Conservation (phyloP, 2,797 vertebrate genomes). For the Meda fulgida region DNA sequence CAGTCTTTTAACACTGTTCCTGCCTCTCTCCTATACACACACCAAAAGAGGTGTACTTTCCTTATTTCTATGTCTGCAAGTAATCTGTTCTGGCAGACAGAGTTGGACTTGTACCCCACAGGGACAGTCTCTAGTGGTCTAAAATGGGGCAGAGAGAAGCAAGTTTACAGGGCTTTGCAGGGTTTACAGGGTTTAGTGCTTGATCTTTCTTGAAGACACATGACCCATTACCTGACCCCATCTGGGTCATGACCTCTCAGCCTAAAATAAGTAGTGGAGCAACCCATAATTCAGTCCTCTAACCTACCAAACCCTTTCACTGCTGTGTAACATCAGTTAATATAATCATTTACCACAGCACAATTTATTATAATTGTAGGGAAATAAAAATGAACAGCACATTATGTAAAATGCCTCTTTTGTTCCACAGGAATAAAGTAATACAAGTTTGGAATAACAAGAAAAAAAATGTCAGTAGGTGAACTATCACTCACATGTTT, state of each 20-base stretch:
- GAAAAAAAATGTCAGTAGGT: neutral
- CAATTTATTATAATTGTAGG: neutral
- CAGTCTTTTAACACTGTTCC: conserved; percentile 8
- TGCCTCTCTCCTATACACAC: conserved; percentile 1
- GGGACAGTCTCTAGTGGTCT: conserved; percentile 29
- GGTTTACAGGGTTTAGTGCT: conserved; percentile 68
- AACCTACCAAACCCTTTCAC: neutral
- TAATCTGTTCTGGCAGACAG: conserved; percentile 44
- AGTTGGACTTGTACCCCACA: conserved; percentile 33
- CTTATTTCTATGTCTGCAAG: conserved; percentile 42
- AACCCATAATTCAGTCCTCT: conserved; percentile 13
- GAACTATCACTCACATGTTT: neutral
- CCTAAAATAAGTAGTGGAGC: conserved; percentile 2
- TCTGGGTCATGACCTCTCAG: conserved; percentile 40
- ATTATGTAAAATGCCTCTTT: neutral
- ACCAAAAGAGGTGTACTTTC: conserved; percentile 23
- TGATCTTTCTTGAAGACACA: conserved; percentile 64
- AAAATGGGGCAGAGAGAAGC: conserved; percentile 50
- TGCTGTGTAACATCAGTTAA: neutral
- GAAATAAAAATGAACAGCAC: neutral
- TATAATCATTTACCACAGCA: neutral
- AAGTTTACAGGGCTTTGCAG: conserved; percentile 60
- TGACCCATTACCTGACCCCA: conserved; percentile 56
- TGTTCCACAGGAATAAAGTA: neutral
- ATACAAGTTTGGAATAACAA: neutral